Conservation (phyloP, 2,888 invertebrate species). For the Imbricaverruca yamaguchii region DNA sequence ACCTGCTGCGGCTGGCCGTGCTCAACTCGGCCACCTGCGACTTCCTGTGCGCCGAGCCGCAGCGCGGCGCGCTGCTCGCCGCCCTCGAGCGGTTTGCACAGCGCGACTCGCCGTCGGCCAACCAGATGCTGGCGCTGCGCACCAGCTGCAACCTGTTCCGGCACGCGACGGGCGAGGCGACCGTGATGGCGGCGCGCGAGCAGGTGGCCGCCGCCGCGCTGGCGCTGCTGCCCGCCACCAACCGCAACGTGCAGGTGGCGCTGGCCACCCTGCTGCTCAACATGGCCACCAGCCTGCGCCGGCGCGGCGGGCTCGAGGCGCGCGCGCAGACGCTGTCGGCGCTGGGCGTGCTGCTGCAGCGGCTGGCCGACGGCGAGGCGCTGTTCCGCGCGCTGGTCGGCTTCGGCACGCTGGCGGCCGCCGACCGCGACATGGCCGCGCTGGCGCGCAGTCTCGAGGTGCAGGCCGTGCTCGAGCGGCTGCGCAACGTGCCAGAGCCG, state of each 20-base stretch:
- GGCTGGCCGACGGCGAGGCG: constrained; percentile 60
- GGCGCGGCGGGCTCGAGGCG: constrained; percentile 33
- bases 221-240: constrained; percentile 36
- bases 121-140: constrained; percentile 69
- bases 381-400: constrained; percentile 67
- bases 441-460: constrained; percentile 33
- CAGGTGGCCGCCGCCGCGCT: not conserved
- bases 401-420: constrained; percentile 58
- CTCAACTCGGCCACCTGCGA: constrained; percentile 58
- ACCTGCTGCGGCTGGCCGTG: constrained; percentile 74
- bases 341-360: constrained; percentile 49
- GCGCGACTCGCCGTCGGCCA: constrained; percentile 51
- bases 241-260: constrained; percentile 60
- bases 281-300: constrained; percentile 49
- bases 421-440: constrained; percentile 35
- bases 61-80: constrained; percentile 41
- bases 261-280: constrained; percentile 65
- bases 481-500: constrained; percentile 34
- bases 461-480: constrained; percentile 28
- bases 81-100: constrained; percentile 43
- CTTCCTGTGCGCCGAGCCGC: constrained; percentile 44
- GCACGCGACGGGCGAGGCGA: constrained; percentile 44
- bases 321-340: constrained; percentile 48
- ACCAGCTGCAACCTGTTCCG: constrained; percentile 73
- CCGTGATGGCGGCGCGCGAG: constrained; percentile 2